phyloP scores from a whole-genome alignment of 2,888 invertebrate genomes.

The Reticulitermes lucifugus region DNA sequence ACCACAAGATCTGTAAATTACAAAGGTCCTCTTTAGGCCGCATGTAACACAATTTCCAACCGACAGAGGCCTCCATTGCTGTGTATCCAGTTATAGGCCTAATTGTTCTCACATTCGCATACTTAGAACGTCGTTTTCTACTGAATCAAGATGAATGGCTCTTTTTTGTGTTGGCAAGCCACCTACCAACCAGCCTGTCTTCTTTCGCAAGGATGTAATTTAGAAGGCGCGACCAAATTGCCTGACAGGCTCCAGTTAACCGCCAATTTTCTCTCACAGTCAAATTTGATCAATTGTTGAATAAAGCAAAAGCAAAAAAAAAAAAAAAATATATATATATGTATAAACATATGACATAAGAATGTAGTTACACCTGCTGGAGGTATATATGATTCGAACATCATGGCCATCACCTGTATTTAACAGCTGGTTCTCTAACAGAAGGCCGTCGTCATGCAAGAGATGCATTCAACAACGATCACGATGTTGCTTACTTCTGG shows the following conservation, averaged over 20 bases:
- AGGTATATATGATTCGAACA: background rate
- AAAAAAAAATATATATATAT: too few species aligned
- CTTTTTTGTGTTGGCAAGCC: background rate
- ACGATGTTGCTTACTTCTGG: too few species aligned
- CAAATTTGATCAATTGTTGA: constrained; percentile 23
- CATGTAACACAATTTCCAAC: too few species aligned
- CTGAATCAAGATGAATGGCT: background rate
- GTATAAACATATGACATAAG: background rate
- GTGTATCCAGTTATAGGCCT: background rate
- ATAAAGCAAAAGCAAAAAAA: background rate
- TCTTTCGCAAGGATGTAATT: background rate
- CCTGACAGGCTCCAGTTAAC: constrained; percentile 23
- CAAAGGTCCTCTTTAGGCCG: too few species aligned
- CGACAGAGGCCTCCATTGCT: too few species aligned
- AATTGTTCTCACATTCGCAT: background rate
- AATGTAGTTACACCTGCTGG: background rate
- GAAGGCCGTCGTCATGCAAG: background rate
- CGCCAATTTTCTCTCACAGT: constrained; percentile 11
- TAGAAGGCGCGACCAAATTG: constrained; percentile 22
- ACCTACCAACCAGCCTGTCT: background rate
- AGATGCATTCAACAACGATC: background rate
- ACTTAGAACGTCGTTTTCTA: background rate
- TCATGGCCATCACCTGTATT: background rate
- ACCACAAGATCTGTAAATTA: too few species aligned
- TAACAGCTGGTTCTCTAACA: background rate